phyloP scores from a whole-genome alignment of 1,140 invertebrate species.

The Geopemphigus sp. region DNA sequence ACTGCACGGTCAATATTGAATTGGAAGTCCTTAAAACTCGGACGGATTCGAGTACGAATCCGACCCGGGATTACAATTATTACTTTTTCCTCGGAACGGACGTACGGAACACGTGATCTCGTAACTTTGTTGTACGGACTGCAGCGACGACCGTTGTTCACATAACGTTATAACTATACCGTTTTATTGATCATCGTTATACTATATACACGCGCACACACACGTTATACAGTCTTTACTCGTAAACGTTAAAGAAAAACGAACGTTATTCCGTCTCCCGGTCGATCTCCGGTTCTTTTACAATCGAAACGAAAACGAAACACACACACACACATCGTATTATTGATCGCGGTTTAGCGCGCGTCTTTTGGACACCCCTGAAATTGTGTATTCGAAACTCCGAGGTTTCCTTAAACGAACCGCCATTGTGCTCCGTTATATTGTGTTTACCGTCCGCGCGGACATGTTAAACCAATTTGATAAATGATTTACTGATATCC shows the following conservation, averaged over 20 bases:
- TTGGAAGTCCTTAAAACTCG: conserved; percentile 8
- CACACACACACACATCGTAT: too few relatives aligned
- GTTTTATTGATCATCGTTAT: conserved; percentile 30
- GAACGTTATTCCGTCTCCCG: conserved; percentile 7
- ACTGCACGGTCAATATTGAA: conserved; percentile 9
- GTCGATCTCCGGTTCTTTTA: not conserved
- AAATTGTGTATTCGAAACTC: conserved; percentile 3
- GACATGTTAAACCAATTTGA: conserved; percentile 5
- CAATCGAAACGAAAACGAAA: not conserved
- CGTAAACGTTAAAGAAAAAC: conserved; percentile 6
- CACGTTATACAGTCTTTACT: too few relatives aligned
- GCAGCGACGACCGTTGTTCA: conserved; percentile 16
- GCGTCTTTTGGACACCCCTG: not conserved
- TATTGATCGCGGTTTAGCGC: too few relatives aligned
- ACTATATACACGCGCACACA: not conserved
- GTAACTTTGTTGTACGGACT: conserved; percentile 30
- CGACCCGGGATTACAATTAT: conserved; percentile 26
- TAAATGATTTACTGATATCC: conserved; percentile 4
- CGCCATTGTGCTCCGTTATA: not conserved
- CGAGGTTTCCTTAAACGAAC: not conserved
- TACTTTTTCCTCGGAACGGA: not conserved
- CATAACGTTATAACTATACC: conserved; percentile 10
- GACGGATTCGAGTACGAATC: conserved; percentile 10
- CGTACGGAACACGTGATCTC: conserved; percentile 18
- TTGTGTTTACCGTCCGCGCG: not conserved